Percentiles rank a stretch among this genome's conserved stretches.
These are phyloP conservation scores for Phalacrocorax pelagicus DNA, from an alignment of 2,113 vertebrate species.

Conservation along the genomic window DNA sequence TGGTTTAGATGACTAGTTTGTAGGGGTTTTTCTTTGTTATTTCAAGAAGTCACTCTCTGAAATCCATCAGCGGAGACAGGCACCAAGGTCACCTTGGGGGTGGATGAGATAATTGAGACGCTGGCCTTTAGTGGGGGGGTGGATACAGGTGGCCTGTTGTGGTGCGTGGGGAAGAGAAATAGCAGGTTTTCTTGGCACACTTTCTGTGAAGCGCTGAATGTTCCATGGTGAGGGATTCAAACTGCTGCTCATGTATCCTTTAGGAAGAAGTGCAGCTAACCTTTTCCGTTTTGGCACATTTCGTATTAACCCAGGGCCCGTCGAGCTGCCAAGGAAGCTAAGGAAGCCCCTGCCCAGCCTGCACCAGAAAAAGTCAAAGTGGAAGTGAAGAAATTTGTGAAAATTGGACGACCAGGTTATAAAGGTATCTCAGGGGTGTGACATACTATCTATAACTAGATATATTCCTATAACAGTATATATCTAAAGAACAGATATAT, in stretches of 20 bases:
- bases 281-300: not conserved
- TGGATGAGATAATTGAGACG: not conserved
- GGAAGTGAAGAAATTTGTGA: constrained; percentile 98
- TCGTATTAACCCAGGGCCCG: not conserved
- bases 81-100: not conserved
- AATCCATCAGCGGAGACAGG: not conserved
- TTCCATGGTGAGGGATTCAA: not conserved
- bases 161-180: accelerated
- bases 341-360: constrained; percentile 95
- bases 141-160: not conserved
- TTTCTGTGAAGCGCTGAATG: not conserved
- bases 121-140: not conserved
- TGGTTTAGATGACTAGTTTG: not conserved
- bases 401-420: constrained; percentile 96
- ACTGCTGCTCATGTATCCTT: not conserved
- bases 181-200: not conserved
- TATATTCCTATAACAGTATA: no score
- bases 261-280: not conserved
- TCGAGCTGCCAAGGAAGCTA: constrained; percentile 90
- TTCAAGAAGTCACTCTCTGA: not conserved
- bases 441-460: no score
- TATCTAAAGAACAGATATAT: no score
- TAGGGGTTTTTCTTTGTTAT: not conserved
- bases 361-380: constrained; percentile 98
- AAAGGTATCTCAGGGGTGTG: constrained; percentile 78